Base-by-base conservation (phyloP, 2,797 vertebrate genomes). In the Gila robusta region DNA sequence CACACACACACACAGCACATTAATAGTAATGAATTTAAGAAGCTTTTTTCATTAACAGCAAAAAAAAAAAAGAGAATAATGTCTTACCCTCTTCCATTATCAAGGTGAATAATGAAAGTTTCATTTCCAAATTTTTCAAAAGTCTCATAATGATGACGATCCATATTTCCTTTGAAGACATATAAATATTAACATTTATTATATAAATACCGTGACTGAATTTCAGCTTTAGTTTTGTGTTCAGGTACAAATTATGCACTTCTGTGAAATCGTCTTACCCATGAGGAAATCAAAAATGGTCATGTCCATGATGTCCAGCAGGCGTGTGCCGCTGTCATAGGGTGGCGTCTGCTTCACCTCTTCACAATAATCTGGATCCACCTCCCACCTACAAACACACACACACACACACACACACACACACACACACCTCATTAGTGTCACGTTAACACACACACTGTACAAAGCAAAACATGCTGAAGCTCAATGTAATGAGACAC, bases 71-170 rank as follows among this genome's bases (percentile, higher is more conserved):
- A 28, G 21, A 69, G 35, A 26, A 54, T 35, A 70, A 77, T 1
- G 52, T 44, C 94, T 95, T 90, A 99, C 98, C 98, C 98, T 95
- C 98, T 94, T 91, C 98, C 98, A 0, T 99, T 99, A 93, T 99
- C 98, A 90, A 99, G 94, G 79, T 99, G 98, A 92, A 99, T 99
- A 91, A 99, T 98, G 88, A 99, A 99, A 0, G 98, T 99, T 90
- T 99, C 97, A 0, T 99, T 99, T 85, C 98, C 98, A 93, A 99
- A 99, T 93, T 99, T 99, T 93, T 99, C 98, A 82, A 99, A 99
- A 0, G 98, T 99, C 93, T 99, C 98, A 0, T 99, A 99, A 92
- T 99, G 98, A 88, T 99, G 98, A 0, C 98, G 97, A 91, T 99
- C 98, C 98, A 99, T 99, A 92, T 99, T 99, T 72, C 98, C 98